Evolutionary conservation across 2,113 vertebrate genomes (phyloP).

Genomic region (Hippopotamus amphibius): DNA sequence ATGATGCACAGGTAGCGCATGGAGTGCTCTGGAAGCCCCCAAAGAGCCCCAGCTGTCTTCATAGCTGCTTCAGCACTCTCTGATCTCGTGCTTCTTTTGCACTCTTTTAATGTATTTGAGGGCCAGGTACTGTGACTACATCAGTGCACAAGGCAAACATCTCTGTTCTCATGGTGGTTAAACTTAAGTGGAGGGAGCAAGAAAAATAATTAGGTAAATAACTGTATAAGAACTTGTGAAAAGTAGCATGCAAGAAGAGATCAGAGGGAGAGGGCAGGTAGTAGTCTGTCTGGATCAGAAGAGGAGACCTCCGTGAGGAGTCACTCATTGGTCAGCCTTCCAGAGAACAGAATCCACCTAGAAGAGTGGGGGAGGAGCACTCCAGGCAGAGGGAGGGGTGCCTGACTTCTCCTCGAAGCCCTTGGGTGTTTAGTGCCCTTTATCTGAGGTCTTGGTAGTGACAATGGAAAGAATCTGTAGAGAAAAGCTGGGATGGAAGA

Average conservation of each 20-base stretch:
- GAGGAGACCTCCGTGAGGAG: not conserved
- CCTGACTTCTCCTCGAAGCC: not conserved
- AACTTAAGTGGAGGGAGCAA: not conserved
- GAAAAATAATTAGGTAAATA: slow-evolving; percentile 41
- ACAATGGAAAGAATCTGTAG: not conserved
- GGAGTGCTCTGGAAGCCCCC: not conserved
- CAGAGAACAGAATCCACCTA: not conserved
- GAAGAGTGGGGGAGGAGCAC: not conserved
- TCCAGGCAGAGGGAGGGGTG: too few species aligned
- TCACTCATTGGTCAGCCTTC: not conserved
- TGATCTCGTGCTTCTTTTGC: not conserved
- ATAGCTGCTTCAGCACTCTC: not conserved
- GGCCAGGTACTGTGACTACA: not conserved
- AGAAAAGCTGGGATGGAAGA: not conserved
- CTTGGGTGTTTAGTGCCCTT: not conserved
- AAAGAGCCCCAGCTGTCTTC: not conserved
- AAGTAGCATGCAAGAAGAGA: not conserved
- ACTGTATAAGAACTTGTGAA: not conserved
- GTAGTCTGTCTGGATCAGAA: not conserved
- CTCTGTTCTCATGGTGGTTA: slow-evolving; percentile 17
- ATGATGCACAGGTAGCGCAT: not conserved
- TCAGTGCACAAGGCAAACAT: not conserved
- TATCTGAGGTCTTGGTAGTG: not conserved
- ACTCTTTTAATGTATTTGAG: not conserved
- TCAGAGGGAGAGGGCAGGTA: not conserved